Base-by-base conservation (phyloP, 2,797 vertebrate genomes). In the Spea hammondii region DNA sequence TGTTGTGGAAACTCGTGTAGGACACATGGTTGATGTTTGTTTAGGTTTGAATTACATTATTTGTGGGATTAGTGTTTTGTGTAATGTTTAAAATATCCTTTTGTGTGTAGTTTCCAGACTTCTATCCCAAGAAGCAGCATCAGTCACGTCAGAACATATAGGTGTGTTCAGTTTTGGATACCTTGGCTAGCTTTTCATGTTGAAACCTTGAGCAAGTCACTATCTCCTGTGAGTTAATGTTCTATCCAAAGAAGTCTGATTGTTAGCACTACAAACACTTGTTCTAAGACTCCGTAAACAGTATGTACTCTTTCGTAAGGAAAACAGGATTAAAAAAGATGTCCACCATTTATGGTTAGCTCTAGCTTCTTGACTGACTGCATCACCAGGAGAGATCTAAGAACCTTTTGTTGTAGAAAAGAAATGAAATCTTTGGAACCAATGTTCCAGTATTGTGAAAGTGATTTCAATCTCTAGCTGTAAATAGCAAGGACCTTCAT, bases 41-140 rank as follows among this genome's bases (percentile, higher is more conserved):
- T 68, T 79, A 66, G 53, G 60, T 32, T 17, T 71, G 48, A 9
- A 17, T 59, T 51, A 8, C 32, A 54, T n/a, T 77, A 57, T 70
- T 64, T 78, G 50, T 65, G 12, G 13, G 53, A 32, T 55, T 54
- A 78, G 54, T 57, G 48, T 32, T 44, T 5, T 32, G 60, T 60
- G 67, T 79, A 62, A 71, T 74, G 54, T 74, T 60, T 53, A 62
- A 51, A 60, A 57, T 6, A 65, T 53, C 65, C 44, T 55, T 62
- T 65, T 51, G 77, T 49, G 53, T 60, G 50, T 51, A 49, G 70
- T 45, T 65, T 68, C 46, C 71, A 65, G 62, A 59, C 78, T 79
- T 70, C 54, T 74, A 70, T 44, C 69, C 6, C 9, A 69, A 76
- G 55, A 54, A 32, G 13, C 65, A 48, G 14, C 55, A 60, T 72